phyloP scores from a whole-genome alignment of 2,888 invertebrate genomes.

The Eupithecia subfuscata region DNA sequence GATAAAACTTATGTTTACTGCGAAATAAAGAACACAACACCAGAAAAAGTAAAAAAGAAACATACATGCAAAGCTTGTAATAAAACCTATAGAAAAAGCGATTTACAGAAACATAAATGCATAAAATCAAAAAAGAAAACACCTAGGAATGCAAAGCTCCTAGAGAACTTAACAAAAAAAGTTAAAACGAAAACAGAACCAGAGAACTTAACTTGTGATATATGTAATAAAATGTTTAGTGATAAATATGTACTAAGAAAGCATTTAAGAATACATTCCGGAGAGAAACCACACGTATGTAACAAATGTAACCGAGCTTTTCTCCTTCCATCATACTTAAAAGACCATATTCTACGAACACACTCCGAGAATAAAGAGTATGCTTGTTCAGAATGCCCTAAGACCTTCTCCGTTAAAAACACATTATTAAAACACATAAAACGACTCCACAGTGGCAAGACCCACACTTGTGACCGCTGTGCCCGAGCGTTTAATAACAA shows the following conservation, averaged over 20 bases:
- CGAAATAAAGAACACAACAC: constrained; percentile 3
- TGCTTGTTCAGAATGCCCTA: not conserved
- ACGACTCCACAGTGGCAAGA: not conserved
- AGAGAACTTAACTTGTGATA: not conserved
- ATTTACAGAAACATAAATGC: not conserved
- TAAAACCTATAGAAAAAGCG: not conserved
- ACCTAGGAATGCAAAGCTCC: not conserved
- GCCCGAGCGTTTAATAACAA: not conserved
- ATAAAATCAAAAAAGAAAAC: not conserved
- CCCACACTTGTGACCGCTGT: constrained; percentile 1
- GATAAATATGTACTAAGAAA: constrained; percentile 11
- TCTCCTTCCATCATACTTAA: not conserved
- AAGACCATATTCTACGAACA: constrained; percentile 4
- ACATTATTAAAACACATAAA: constrained; percentile 6
- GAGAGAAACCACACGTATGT: not conserved
- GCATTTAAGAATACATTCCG: not conserved
- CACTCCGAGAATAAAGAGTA: not conserved
- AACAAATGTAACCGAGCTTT: constrained; percentile 1
- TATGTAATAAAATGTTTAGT: not conserved
- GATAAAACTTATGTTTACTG: not conserved
- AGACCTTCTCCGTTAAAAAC: constrained; percentile 6
- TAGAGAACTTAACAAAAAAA: not conserved
- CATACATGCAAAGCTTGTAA: not conserved
- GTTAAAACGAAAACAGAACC: not conserved
- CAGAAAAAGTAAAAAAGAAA: not conserved